A percentile compares a stretch with the other conserved stretches of the same genome.
phyloP scores from a whole-genome alignment of 2,113 vertebrate species.

The Malurus alboscapulatus region DNA sequence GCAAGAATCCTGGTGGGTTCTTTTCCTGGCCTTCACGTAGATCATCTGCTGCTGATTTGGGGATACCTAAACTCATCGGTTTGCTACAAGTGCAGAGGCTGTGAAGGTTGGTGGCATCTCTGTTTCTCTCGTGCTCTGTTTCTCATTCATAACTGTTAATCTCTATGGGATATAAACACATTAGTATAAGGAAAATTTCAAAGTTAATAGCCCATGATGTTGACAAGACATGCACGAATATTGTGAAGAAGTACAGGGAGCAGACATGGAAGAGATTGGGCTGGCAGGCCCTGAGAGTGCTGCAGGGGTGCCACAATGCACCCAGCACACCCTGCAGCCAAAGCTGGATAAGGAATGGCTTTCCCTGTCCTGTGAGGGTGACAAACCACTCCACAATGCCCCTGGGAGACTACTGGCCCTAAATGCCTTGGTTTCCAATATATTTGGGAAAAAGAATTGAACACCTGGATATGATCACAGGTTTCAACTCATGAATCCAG shows the following conservation, averaged over 20 bases:
- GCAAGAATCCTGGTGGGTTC: not conserved
- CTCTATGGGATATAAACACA: not conserved
- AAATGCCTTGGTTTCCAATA: not conserved
- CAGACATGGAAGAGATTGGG: not conserved
- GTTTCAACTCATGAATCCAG: not conserved
- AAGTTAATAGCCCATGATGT: not conserved
- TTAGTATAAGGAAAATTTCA: not conserved
- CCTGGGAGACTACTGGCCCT: not conserved
- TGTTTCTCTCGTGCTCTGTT: not conserved
- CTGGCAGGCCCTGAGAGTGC: not conserved
- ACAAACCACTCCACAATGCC: not conserved
- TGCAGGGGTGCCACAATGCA: not conserved
- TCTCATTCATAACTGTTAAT: accelerated
- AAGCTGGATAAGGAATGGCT: not conserved
- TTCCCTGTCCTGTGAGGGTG: not conserved
- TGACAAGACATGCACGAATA: not conserved
- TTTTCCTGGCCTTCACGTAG: not conserved
- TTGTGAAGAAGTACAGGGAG: not conserved
- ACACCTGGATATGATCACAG: not conserved
- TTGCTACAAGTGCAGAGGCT: not conserved
- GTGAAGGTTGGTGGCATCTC: not conserved
- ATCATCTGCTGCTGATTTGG: not conserved
- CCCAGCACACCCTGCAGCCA: not conserved
- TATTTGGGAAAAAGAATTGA: not conserved
- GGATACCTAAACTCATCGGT: not conserved